Evolutionary conservation across 2,888 invertebrate genomes (phyloP).

Genomic region (Kuschelorhynchus macadamiae): DNA sequence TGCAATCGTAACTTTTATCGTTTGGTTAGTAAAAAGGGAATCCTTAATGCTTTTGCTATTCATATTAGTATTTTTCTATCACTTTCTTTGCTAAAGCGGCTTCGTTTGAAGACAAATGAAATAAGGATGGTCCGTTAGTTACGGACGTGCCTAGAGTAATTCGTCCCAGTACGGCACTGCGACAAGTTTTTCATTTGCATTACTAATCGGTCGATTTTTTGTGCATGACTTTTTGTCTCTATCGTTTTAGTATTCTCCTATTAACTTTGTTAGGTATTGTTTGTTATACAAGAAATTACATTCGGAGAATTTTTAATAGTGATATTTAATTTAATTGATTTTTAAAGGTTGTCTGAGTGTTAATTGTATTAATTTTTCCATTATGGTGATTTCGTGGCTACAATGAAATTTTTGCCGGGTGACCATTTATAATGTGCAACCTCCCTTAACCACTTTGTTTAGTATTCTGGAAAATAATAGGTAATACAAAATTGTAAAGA

Average conservation of each 20-base stretch:
- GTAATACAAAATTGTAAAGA: too few relatives aligned
- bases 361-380: too few relatives aligned
- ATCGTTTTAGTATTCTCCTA: not conserved
- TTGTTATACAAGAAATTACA: too few relatives aligned
- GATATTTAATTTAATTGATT: too few relatives aligned
- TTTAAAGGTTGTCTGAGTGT: too few relatives aligned
- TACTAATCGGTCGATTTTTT: conserved; percentile 38
- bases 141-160: conserved; percentile 53
- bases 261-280: too few relatives aligned
- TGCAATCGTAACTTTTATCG: conserved; percentile 18
- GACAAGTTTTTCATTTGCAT: conserved; percentile 43
- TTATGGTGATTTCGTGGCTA: too few relatives aligned
- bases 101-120: conserved; percentile 50
- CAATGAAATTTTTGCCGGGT: too few relatives aligned
- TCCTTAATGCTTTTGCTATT: conserved; percentile 44
- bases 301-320: too few relatives aligned
- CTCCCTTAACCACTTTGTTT: too few relatives aligned
- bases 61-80: conserved; percentile 54
- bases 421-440: too few relatives aligned
- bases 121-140: conserved; percentile 51
- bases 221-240: conserved; percentile 19
- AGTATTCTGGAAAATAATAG: too few relatives aligned
- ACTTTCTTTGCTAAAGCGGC: conserved; percentile 50
- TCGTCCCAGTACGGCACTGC: conserved; percentile 49
- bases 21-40: conserved; percentile 37